Evolutionary conservation across 2,888 invertebrate genomes (phyloP).

Genomic region (Frankliniella intonsa): DNA sequence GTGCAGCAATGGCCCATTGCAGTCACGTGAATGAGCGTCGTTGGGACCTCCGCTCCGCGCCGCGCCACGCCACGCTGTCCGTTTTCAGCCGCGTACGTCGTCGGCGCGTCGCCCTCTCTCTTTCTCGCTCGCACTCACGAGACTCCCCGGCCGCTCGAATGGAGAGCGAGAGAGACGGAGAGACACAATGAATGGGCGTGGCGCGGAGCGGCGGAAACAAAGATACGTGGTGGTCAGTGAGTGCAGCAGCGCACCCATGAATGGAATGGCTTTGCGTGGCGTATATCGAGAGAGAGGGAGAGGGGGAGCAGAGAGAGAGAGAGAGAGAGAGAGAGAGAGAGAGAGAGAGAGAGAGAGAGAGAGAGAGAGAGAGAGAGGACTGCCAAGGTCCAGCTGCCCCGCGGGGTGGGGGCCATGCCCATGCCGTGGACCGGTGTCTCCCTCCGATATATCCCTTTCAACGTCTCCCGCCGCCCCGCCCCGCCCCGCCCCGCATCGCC

Average conservation of each 20-base stretch:
- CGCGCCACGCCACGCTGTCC: neutral
- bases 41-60: neutral
- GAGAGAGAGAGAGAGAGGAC: neutral
- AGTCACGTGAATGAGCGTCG: too few relatives aligned
- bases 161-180: neutral
- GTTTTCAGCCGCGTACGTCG: neutral
- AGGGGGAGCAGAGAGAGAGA: neutral
- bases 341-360: neutral
- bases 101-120: neutral
- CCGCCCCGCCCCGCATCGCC: neutral
- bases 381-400: too few relatives aligned
- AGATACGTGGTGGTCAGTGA: neutral
- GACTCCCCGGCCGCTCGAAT: neutral
- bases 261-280: conserved; percentile 4
- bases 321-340: neutral
- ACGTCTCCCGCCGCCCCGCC: neutral
- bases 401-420: too few relatives aligned
- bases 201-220: neutral
- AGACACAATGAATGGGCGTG: conserved; percentile 22
- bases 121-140: neutral
- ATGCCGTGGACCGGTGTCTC: neutral
- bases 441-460: neutral
- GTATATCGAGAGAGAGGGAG: neutral
- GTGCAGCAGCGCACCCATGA: neutral
- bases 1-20: too few relatives aligned